Conservation (phyloP, 37 sponge, comb jelly and placozoan genomes). For the Tethya wilhelma region DNA sequence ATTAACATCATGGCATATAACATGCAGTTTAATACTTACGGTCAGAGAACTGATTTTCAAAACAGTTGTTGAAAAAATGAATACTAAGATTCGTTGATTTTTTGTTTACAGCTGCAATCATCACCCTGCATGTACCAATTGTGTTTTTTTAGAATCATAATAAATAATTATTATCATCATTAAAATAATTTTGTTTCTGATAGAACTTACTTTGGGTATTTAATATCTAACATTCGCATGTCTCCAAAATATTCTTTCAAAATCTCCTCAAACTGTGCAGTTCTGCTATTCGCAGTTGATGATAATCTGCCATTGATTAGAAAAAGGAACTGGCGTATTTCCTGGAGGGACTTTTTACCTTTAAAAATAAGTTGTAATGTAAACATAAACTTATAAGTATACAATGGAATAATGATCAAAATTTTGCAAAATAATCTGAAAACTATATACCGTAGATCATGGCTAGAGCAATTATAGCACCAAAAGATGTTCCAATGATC, state of each 20-base stretch:
- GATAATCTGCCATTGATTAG: conserved; percentile 34
- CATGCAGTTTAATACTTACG: no score
- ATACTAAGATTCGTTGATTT: conserved; percentile 46
- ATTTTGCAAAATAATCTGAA: no score
- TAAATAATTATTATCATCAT: no score
- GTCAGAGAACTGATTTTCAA: conserved; percentile 39
- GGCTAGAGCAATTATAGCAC: no score
- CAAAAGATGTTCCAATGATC: no score
- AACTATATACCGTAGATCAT: no score
- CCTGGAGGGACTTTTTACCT: conserved; percentile 41
- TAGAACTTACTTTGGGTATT: conserved; percentile 43
- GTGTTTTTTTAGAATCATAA: no score
- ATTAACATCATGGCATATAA: no score
- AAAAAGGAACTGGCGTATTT: conserved; percentile 42
- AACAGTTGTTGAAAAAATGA: conserved; percentile 63
- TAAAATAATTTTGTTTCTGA: no score
- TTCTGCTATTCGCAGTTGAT: conserved; percentile 5
- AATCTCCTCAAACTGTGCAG: conserved; percentile 42
- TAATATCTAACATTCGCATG: conserved; percentile 45
- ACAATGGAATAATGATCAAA: no score
- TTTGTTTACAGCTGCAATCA: conserved; percentile 61
- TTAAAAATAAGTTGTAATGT: no score
- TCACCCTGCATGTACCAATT: conserved; percentile 57
- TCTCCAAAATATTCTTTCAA: conserved; percentile 48
- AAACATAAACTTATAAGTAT: no score